phyloP scores from a whole-genome alignment of 30 jellyfish, hydroid and myxozoan species.

The Chrysaora quinquecirrha region DNA sequence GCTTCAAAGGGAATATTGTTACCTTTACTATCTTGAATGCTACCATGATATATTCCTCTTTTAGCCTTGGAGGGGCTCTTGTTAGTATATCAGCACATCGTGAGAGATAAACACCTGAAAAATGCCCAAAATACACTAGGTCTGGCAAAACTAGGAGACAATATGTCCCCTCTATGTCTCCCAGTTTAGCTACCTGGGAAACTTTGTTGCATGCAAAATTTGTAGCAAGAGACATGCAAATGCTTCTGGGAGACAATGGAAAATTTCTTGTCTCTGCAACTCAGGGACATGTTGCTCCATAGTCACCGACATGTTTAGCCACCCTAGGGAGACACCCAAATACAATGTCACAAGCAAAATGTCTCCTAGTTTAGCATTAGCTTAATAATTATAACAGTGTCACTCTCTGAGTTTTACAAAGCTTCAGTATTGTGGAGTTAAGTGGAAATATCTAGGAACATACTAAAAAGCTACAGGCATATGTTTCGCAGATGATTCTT shows the following conservation, averaged over 20 bases:
- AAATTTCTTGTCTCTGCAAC: not conserved
- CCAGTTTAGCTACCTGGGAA: too few species aligned
- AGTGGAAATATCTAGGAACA: too few species aligned
- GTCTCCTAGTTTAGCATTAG: too few species aligned
- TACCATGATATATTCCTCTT: conserved; percentile 20
- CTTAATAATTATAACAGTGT: too few species aligned
- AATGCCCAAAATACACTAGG: not conserved
- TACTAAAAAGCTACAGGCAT: not conserved
- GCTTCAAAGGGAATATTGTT: too few species aligned
- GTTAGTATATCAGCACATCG: conserved; percentile 79
- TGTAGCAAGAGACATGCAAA: too few species aligned
- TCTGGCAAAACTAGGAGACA: not conserved
- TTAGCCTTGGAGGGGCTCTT: conserved; percentile 26
- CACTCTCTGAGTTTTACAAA: too few species aligned
- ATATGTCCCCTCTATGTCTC: not conserved
- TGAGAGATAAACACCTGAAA: conserved; percentile 73
- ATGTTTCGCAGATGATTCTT: conserved; percentile 1
- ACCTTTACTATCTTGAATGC: conserved; percentile 76
- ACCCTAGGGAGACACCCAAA: too few species aligned
- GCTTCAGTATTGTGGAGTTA: too few species aligned
- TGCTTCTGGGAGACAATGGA: not conserved
- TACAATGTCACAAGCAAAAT: too few species aligned
- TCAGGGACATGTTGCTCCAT: too few species aligned
- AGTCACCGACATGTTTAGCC: not conserved
- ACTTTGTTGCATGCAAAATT: too few species aligned